Evolutionary conservation across 2,888 invertebrate genomes (phyloP).

Genomic region (Pseudococcus longispinus): DNA sequence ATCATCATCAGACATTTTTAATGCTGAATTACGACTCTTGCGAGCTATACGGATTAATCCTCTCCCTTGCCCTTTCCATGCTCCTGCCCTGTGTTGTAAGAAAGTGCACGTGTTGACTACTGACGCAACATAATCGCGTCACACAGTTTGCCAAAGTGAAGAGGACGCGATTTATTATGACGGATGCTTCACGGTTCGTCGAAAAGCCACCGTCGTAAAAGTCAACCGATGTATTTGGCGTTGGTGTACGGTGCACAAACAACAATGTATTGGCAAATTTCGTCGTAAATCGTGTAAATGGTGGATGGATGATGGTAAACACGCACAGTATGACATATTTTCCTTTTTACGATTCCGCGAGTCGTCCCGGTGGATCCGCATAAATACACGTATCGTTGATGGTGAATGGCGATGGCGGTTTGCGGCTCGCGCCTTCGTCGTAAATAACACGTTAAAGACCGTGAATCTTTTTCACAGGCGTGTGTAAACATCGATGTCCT

Average conservation of each 20-base stretch:
- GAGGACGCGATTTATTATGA: slow-evolving; percentile 15
- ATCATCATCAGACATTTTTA: slow-evolving; percentile 4
- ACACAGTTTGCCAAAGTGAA: not conserved
- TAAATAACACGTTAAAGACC: not conserved
- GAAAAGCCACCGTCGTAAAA: slow-evolving; percentile 18
- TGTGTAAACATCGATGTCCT: slow-evolving; percentile 27
- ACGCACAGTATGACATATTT: not conserved
- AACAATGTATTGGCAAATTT: not conserved
- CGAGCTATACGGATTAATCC: not conserved
- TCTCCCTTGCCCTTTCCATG: not conserved
- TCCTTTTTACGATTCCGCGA: not conserved
- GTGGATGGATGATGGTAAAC: not conserved
- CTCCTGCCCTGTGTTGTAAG: not conserved
- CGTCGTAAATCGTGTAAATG: not conserved
- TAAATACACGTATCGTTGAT: not conserved
- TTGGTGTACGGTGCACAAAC: not conserved
- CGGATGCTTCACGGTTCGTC: slow-evolving; percentile 13
- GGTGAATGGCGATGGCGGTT: not conserved
- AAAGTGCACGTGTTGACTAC: slow-evolving; percentile 1
- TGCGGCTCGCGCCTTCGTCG: not conserved
- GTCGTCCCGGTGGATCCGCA: not conserved
- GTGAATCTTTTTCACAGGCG: slow-evolving; percentile 25
- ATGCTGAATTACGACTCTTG: not conserved
- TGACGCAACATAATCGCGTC: not conserved
- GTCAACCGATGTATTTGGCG: not conserved